A percentile compares a stretch with the other conserved stretches of the same genome.
Evolutionary conservation across 2,113 vertebrate species (phyloP).

Genomic region (Petrocephalus microphthalmus): DNA sequence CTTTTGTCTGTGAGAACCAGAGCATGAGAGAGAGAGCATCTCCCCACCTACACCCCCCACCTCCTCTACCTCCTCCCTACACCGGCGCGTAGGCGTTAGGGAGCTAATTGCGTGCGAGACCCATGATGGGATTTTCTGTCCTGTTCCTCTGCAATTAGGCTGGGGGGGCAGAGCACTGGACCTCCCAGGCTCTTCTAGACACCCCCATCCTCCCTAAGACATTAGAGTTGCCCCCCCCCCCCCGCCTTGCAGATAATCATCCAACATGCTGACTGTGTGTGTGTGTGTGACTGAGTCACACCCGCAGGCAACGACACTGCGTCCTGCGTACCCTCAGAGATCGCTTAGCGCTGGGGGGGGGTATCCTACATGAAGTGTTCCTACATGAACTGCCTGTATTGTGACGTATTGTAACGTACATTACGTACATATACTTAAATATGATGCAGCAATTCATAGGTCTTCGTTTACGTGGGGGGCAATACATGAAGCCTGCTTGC

Average conservation of each 20-base stretch:
- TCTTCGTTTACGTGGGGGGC: neutral
- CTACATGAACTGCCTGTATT: neutral
- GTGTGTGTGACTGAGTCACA: neutral
- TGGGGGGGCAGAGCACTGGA: neutral
- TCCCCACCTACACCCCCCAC: neutral
- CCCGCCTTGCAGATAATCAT: neutral
- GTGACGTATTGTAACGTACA: neutral
- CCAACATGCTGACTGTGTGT: neutral
- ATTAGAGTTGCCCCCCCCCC: neutral
- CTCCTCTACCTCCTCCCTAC: neutral
- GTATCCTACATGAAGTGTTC: neutral
- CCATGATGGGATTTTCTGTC: conserved; percentile 5
- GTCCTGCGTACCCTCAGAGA: neutral
- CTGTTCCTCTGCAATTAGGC: neutral
- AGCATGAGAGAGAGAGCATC: conserved; percentile 23
- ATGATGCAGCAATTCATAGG: neutral
- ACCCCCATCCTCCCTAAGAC: neutral
- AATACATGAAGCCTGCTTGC: neutral
- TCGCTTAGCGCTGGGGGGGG: neutral
- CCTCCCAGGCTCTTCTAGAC: neutral
- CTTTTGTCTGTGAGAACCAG: conserved; percentile 23
- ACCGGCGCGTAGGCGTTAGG: neutral
- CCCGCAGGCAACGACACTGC: neutral
- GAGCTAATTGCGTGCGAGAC: conserved; percentile 12
- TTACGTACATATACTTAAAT: neutral